Evolutionary conservation across 2,797 vertebrate species (phyloP), one percentile per base, ranked within the genome.

Genomic region (Balearica regulorum): DNA sequence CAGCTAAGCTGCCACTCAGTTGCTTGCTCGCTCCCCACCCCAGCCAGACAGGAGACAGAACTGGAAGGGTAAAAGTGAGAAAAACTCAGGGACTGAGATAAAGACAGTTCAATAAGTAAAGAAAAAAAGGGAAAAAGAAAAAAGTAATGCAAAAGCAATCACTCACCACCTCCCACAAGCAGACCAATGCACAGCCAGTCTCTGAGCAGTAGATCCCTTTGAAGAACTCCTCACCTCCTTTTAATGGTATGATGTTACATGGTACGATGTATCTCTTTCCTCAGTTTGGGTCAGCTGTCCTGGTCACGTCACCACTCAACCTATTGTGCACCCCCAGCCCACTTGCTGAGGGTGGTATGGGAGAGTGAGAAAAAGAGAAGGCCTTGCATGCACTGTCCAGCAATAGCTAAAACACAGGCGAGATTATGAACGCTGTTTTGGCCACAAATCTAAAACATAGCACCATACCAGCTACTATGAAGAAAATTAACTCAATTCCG

Each of bases 21-120:
- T 3, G 1, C 10, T n/a, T 65, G 28, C 58, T 90, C 17, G 31
- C 16, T 39, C 13, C 17, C 33, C 0, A 0, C 20, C 28, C 22
- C 51, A 51, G 51, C 16, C 46, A 33, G 66, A 33, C 17, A 54
- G 29, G 18, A 65, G n/a, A 31, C 44, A 53, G 15, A 72, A 72
- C 8, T 22, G 72, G 15, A 41, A 35, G 31, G n/a, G 11, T 53
- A 31, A 35, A 72, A 60, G 53, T 22, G 35, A 66, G n/a, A 46
- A 79, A 72, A 66, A 26, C 12, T 28, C 53, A 13, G 6, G 43
- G 51, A 33, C 1, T 90, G 66, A 78, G 51, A 29, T 17, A 29
- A 46, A 65, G 29, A 46, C 24, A n/a, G 28, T 14, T 62, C 44
- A 57, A 62, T 24, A 37, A 72, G 15, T 48, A 46, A 48, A 82